Percentiles rank a stretch among this genome's conserved stretches.
These are phyloP conservation scores for Herpetotheres cachinnans DNA, from an alignment of 2,113 vertebrate species.

Conservation along the genomic window DNA sequence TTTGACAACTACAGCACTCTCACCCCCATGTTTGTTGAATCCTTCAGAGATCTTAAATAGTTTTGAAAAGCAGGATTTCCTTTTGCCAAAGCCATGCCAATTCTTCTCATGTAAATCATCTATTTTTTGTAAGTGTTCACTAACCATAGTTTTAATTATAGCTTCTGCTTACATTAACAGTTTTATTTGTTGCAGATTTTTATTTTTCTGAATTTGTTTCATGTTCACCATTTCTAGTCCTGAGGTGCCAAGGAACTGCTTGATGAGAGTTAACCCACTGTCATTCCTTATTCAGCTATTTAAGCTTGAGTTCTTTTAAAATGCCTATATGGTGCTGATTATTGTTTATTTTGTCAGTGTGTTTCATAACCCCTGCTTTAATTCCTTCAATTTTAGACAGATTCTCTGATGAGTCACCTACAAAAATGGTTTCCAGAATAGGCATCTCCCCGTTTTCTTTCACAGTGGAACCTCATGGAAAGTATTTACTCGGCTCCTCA, in stretches of 20 bases:
- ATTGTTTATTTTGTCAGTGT: neutral
- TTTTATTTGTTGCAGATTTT: neutral
- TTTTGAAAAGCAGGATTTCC: neutral
- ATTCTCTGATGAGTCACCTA: neutral
- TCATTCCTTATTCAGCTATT: neutral
- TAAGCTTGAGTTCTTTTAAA: neutral
- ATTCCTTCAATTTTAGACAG: neutral
- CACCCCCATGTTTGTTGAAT: neutral
- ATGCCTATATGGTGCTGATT: neutral
- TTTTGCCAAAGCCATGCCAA: neutral
- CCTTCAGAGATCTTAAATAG: neutral
- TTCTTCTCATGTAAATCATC: neutral
- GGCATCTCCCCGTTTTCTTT: neutral
- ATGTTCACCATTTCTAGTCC: neutral
- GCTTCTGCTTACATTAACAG: neutral
- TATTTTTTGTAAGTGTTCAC: neutral
- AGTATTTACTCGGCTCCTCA: neutral
- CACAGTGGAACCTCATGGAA: neutral
- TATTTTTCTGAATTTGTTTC: neutral
- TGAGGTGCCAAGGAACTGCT: neutral
- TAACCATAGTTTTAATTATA: neutral
- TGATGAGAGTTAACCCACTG: neutral
- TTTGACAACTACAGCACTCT: neutral
- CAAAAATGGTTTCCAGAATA: neutral
- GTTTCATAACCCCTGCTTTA: neutral